Conservation (phyloP, 2,797 vertebrate genomes). For the Chelonia mydas region DNA sequence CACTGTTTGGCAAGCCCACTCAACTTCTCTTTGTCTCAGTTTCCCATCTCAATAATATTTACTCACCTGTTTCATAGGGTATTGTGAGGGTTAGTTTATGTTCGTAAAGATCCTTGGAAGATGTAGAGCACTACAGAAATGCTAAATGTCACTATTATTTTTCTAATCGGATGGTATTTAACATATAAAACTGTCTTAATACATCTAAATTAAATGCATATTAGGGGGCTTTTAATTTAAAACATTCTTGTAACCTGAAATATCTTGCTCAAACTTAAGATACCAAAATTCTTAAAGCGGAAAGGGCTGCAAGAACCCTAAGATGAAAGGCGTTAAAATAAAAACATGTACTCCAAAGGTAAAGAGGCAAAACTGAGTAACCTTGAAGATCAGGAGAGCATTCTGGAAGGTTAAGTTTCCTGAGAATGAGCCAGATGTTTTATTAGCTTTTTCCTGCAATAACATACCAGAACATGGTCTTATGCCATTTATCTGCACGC, state of each 20-base stretch:
- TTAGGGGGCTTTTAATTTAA: slow-evolving; percentile 68
- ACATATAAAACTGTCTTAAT: slow-evolving; percentile 57
- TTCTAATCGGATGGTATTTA: slow-evolving; percentile 56
- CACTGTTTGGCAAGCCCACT: slow-evolving; percentile 17
- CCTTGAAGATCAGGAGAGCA: slow-evolving; percentile 41
- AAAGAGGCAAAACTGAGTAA: slow-evolving; percentile 61
- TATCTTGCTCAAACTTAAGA: slow-evolving; percentile 76
- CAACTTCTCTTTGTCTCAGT: background rate
- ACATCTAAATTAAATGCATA: slow-evolving; percentile 74
- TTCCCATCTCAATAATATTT: slow-evolving; percentile 38
- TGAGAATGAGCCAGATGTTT: slow-evolving; percentile 45
- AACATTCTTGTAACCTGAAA: slow-evolving; percentile 69
- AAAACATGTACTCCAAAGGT: slow-evolving; percentile 56
- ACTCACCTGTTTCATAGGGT: background rate
- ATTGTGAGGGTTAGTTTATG: slow-evolving; percentile 19
- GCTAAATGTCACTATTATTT: slow-evolving; percentile 74
- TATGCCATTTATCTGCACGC: slow-evolving; percentile 39
- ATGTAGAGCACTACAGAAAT: slow-evolving; percentile 62
- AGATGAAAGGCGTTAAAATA: slow-evolving; percentile 76
- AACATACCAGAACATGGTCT: slow-evolving; percentile 37
- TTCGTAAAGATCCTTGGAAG: slow-evolving; percentile 63
- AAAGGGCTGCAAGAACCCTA: slow-evolving; percentile 65
- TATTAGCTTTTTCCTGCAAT: slow-evolving; percentile 71
- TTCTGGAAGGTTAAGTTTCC: slow-evolving; percentile 65
- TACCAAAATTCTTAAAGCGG: slow-evolving; percentile 61